These are phyloP conservation scores for Tautogolabrus adspersus DNA, from an alignment of 2,113 vertebrate genomes.

Conservation along the genomic window DNA sequence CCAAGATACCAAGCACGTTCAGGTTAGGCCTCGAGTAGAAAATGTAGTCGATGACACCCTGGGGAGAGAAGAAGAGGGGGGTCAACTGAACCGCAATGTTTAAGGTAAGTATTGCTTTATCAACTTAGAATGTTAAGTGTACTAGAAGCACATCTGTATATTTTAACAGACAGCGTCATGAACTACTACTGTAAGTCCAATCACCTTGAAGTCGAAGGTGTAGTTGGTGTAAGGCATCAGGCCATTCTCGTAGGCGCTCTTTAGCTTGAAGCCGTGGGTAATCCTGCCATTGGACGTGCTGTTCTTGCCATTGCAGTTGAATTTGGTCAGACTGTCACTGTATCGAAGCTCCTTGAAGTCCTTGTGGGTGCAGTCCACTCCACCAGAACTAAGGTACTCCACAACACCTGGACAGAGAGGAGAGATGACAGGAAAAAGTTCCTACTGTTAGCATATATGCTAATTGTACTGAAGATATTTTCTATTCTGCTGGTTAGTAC, in stretches of 20 bases:
- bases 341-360: slow-evolving; percentile 98
- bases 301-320: slow-evolving; percentile 96
- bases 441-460: neutral
- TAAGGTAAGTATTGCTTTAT: no score
- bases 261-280: slow-evolving; percentile 98
- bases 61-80: slow-evolving; percentile 58
- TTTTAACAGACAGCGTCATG: neutral
- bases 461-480: neutral
- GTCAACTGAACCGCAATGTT: neutral
- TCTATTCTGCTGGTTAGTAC: no score
- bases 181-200: neutral
- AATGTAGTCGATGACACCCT: slow-evolving; percentile 99
- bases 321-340: slow-evolving; percentile 97
- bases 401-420: slow-evolving; percentile 88
- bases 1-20: slow-evolving; percentile 95
- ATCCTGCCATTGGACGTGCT: slow-evolving; percentile 94
- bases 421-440: slow-evolving; percentile 4
- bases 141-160: neutral
- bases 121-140: no score
- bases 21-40: slow-evolving; percentile 98
- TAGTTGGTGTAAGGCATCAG: slow-evolving; percentile 99
- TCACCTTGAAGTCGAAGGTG: slow-evolving; percentile 97
- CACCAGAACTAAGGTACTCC: slow-evolving; percentile 96
- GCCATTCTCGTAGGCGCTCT: slow-evolving; percentile 97
- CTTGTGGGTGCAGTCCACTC: slow-evolving; percentile 98